phyloP scores from a whole-genome alignment of 2,888 invertebrate species.

The Neoscelio sp. region DNA sequence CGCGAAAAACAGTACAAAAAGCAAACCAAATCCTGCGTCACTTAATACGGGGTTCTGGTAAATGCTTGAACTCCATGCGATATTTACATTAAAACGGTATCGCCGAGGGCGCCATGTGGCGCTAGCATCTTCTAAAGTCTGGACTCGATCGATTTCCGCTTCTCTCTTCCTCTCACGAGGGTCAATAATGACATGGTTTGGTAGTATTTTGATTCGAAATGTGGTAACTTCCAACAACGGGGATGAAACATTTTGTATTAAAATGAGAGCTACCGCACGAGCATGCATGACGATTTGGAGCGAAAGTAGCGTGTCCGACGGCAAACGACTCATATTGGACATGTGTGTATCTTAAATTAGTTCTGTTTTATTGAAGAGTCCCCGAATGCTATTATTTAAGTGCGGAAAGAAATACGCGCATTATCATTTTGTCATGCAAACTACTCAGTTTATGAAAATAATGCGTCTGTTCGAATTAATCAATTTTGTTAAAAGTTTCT shows the following conservation, averaged over 20 bases:
- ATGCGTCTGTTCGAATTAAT: conserved; percentile 42
- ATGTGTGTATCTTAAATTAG: conserved; percentile 67
- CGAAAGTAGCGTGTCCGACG: conserved; percentile 62
- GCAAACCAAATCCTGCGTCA: conserved; percentile 46
- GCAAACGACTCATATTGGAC: conserved; percentile 60
- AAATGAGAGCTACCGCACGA: conserved; percentile 76
- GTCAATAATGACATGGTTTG: conserved; percentile 77
- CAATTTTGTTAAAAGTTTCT: no score
- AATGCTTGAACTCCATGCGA: conserved; percentile 59
- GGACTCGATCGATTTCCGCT: conserved; percentile 67
- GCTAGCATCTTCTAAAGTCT: conserved; percentile 69
- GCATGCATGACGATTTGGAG: conserved; percentile 66
- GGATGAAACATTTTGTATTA: conserved; percentile 81
- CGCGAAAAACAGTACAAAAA: background rate
- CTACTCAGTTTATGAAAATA: background rate
- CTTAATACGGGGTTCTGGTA: conserved; percentile 64
- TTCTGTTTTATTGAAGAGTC: conserved; percentile 63
- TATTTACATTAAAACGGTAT: conserved; percentile 68
- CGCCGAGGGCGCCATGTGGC: conserved; percentile 76
- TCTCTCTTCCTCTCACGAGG: conserved; percentile 71
- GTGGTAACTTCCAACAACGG: conserved; percentile 73
- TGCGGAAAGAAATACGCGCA: conserved; percentile 52
- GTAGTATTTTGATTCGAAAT: conserved; percentile 75
- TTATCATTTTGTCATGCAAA: conserved; percentile 35
- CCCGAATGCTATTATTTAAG: conserved; percentile 38